Percentiles rank a stretch among this genome's conserved stretches.
These are phyloP conservation scores for Arion vulgaris DNA, from an alignment of 1,140 invertebrate genomes.

Conservation along the genomic window DNA sequence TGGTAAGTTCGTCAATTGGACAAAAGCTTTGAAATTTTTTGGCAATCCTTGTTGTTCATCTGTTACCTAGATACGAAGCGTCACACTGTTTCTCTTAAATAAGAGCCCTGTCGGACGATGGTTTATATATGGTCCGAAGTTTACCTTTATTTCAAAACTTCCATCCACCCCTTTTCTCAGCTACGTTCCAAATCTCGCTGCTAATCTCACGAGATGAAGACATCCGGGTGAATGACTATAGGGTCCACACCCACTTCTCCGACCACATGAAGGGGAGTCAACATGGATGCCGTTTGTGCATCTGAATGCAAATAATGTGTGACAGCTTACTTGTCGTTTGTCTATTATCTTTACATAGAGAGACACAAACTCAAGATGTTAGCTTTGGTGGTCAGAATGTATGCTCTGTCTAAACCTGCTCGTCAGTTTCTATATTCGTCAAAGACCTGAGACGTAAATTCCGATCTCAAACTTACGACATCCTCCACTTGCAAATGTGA, in stretches of 20 bases:
- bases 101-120: neutral
- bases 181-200: neutral
- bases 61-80: neutral
- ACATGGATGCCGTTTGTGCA: neutral
- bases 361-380: neutral
- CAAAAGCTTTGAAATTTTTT: neutral
- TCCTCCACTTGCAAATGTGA: neutral
- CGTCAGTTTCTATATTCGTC: neutral
- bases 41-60: neutral
- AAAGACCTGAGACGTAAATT: neutral
- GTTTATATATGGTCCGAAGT: constrained; percentile 8
- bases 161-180: neutral
- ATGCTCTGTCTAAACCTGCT: neutral
- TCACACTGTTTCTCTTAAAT: neutral
- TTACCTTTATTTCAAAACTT: neutral
- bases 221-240: neutral
- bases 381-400: neutral
- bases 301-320: neutral
- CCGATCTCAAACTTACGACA: neutral
- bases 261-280: neutral
- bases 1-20: neutral
- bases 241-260: neutral
- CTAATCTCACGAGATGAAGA: constrained; percentile 4
- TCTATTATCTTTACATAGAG: neutral
- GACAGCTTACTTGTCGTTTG: constrained; percentile 11